A percentile compares a stretch with the other conserved stretches of the same genome.
phyloP scores from a whole-genome alignment of 35 echinoderm and acorn worm genomes.

The Holothuria glaberrima region DNA sequence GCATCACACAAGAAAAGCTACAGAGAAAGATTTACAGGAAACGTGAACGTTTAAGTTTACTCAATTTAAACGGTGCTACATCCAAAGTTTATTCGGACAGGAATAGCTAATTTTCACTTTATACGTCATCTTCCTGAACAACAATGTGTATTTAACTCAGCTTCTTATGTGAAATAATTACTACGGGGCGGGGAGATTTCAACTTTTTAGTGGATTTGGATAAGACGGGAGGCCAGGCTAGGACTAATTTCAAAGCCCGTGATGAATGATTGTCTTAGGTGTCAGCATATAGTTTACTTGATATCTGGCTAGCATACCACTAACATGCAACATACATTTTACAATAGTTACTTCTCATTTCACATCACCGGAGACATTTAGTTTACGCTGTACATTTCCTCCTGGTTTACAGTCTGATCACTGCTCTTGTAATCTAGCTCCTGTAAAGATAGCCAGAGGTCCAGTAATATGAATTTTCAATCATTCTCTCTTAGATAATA shows the following conservation, averaged over 20 bases:
- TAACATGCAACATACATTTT: no score
- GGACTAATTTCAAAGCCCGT: slow-evolving; percentile 5
- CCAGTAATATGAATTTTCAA: neutral
- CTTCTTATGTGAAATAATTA: slow-evolving; percentile 2
- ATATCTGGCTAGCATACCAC: neutral
- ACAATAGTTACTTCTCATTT: neutral
- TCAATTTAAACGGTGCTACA: no score
- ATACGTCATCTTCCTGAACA: no score
- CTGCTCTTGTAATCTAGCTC: neutral
- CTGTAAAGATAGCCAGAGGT: neutral
- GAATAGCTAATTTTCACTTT: no score
- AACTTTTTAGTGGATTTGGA: neutral
- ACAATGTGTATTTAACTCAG: no score
- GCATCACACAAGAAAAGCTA: no score
- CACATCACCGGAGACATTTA: no score
- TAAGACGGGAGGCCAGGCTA: neutral
- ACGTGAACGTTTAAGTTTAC: no score
- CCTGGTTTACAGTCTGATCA: neutral
- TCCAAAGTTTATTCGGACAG: no score
- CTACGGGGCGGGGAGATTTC: neutral
- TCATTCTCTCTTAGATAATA: neutral
- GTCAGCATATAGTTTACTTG: neutral
- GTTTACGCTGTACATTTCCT: neutral
- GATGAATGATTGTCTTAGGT: neutral
- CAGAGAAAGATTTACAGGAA: no score